These are phyloP conservation scores for Rhyacichthys aspro DNA, from an alignment of 2,797 vertebrate species.

Conservation along the genomic window DNA sequence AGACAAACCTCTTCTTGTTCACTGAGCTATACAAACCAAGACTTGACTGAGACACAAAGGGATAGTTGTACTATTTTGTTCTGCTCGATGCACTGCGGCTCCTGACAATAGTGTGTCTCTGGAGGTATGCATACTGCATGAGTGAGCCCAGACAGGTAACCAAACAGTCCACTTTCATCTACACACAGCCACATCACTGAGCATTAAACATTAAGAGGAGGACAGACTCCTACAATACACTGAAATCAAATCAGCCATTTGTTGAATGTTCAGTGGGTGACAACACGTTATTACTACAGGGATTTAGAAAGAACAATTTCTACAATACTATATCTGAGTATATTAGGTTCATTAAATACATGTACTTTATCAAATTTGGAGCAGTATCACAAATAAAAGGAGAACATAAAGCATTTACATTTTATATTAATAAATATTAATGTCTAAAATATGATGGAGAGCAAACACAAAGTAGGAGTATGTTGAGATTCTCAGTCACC, in stretches of 20 bases:
- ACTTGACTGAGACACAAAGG: constrained; percentile 28
- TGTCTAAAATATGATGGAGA: too few relatives aligned
- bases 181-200: constrained; percentile 35
- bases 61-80: constrained; percentile 54
- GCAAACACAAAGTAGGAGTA: too few relatives aligned
- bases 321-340: too few relatives aligned
- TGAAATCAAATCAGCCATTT: not conserved
- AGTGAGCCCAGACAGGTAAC: constrained; percentile 51
- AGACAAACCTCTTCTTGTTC: constrained; percentile 21
- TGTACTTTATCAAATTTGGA: too few relatives aligned
- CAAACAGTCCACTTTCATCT: constrained; percentile 49
- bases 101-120: constrained; percentile 44
- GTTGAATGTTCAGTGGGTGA: constrained; percentile 5
- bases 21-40: constrained; percentile 15
- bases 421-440: too few relatives aligned
- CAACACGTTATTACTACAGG: not conserved
- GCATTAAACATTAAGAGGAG: constrained; percentile 53
- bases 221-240: constrained; percentile 8
- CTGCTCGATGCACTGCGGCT: constrained; percentile 34
- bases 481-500: too few relatives aligned
- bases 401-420: too few relatives aligned
- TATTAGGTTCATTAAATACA: too few relatives aligned
- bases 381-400: too few relatives aligned
- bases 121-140: constrained; percentile 54
- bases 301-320: not conserved